Evolutionary conservation across 2,888 invertebrate species (phyloP), one percentile per base, ranked within the genome.

Genomic region (Watsonalla cultraria): DNA sequence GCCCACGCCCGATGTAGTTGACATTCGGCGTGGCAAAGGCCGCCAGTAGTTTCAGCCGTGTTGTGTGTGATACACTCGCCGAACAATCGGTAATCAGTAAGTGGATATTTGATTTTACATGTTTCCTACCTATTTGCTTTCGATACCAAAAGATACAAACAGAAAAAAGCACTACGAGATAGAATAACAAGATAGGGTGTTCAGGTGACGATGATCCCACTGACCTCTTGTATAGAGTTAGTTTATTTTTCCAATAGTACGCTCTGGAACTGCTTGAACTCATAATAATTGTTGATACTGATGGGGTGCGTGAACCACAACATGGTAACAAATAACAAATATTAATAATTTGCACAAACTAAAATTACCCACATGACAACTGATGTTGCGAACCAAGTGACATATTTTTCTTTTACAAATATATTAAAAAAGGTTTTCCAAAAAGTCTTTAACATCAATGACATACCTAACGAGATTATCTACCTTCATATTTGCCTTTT

Each of bases 271-370:
- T 75, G 72, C 55, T 72, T 78, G 61, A 79, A 86, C 58, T 86
- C 82, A 71, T 80, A 84, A 67, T 79, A 86, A 61, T 66, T 80
- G 64, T 86, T 86, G 51, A 86, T 66, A 51, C 71, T 76, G 34
- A 76, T 66, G 0, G 79, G 78, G 52, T 74, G 71, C 7, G 64
- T 55, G 11, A 82, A 69, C 82, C 86, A 86, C 62, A 73, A 59
- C 78, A 80, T 78, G 35, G 37, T 73, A 42, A 15, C 14, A 15
- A 14, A 15, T 15, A 24, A 24, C 24, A 24, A 24, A 11, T 11
- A 42, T 11, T 11, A 5, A 42, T 11, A 42, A 42, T 42, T 42
- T 42, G 11, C 42, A 42, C 42, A 42, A 42, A 42, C 42, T 2
- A 4, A 42, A 42, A 42, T 8, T 42, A 11, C 11, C 42, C 11